Evolutionary conservation across 2,113 vertebrate species (phyloP).

Genomic region (Amblyornis subalaris): DNA sequence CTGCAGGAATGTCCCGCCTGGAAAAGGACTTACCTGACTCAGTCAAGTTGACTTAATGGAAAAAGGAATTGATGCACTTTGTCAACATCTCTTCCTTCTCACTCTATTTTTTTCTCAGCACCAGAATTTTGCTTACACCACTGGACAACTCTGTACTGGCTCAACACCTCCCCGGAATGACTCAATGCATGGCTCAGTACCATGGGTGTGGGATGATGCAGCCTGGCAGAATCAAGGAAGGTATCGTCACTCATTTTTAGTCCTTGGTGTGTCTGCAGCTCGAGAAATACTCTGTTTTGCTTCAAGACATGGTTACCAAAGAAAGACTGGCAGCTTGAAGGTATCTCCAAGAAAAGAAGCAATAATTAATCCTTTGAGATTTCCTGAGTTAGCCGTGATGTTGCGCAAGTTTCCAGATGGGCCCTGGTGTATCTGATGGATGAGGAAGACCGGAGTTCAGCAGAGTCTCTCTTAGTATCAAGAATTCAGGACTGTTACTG

Average conservation of each 20-base stretch:
- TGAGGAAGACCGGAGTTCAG: background rate
- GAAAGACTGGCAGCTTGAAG: background rate
- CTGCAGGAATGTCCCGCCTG: background rate
- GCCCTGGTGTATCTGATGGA: fast-evolving
- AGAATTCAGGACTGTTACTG: background rate
- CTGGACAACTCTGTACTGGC: background rate
- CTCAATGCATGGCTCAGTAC: background rate
- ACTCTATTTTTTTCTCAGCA: background rate
- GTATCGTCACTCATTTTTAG: background rate
- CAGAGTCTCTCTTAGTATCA: background rate
- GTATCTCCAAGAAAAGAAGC: background rate
- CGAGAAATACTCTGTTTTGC: background rate
- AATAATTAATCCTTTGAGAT: background rate
- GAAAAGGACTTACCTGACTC: background rate
- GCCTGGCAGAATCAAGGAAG: background rate
- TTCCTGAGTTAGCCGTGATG: fast-evolving
- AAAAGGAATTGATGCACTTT: background rate
- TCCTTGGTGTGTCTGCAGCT: background rate
- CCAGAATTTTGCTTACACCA: background rate
- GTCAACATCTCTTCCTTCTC: background rate
- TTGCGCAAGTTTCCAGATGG: background rate
- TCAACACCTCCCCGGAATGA: background rate
- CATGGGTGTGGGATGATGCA: background rate
- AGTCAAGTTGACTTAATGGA: background rate
- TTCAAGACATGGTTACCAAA: background rate